Percentiles rank a stretch among this genome's conserved stretches.
These are phyloP conservation scores for Pseudococcus viburni DNA, from an alignment of 2,888 invertebrate species.

Conservation along the genomic window DNA sequence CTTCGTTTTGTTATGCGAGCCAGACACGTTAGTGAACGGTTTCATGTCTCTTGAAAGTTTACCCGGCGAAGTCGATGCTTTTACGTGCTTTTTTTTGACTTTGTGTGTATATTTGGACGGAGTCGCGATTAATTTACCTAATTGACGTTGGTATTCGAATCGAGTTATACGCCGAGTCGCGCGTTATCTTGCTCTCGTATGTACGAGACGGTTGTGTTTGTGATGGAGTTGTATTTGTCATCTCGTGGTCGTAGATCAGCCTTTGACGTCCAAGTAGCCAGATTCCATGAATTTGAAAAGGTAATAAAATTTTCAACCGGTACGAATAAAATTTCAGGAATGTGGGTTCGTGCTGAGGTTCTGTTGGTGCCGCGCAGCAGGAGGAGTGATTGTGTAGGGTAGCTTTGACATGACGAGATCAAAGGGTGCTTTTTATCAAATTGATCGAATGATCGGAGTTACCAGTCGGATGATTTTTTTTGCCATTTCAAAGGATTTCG, in stretches of 20 bases:
- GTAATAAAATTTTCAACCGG: neutral
- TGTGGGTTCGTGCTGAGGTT: too few relatives aligned
- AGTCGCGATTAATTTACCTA: slow-evolving; percentile 14
- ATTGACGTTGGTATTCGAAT: neutral
- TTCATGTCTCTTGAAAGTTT: slow-evolving; percentile 31
- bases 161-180: neutral
- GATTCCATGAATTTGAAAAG: slow-evolving; percentile 18
- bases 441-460: neutral
- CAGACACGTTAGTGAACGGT: slow-evolving; percentile 37
- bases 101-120: neutral
- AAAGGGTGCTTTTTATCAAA: neutral
- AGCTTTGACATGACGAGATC: too few relatives aligned
- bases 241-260: neutral
- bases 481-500: neutral
- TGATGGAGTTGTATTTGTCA: neutral
- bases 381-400: too few relatives aligned
- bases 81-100: neutral
- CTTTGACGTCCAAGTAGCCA: neutral
- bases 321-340: neutral
- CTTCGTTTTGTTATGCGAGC: neutral
- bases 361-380: too few relatives aligned
- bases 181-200: neutral
- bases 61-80: neutral
- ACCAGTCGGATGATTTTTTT: neutral
- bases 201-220: neutral